Conservation (phyloP, 2,797 vertebrate genomes). For the Anabacerthia variegaticeps region DNA sequence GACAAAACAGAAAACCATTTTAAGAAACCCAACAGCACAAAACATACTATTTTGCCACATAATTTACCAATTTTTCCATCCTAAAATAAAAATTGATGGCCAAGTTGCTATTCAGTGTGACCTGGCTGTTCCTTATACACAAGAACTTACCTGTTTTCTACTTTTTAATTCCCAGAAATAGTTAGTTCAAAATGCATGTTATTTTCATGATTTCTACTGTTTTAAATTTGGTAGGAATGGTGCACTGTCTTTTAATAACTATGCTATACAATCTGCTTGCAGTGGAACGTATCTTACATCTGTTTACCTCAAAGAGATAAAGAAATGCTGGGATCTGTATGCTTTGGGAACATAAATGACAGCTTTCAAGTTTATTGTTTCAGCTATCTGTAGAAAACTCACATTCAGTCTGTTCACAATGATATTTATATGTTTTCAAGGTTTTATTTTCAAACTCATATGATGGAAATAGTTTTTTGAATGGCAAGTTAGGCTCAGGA, state of each 20-base stretch:
- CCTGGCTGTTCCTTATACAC: not conserved
- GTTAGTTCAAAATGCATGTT: not conserved
- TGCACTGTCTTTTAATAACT: not conserved
- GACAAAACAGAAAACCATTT: not conserved
- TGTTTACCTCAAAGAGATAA: not conserved
- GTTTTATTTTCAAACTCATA: not conserved
- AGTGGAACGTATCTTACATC: not conserved
- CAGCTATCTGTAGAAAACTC: not conserved
- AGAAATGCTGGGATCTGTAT: not conserved
- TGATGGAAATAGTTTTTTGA: not conserved
- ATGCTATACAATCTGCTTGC: not conserved
- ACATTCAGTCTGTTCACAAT: not conserved
- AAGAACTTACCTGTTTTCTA: not conserved
- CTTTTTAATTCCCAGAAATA: not conserved
- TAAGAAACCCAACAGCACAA: not conserved
- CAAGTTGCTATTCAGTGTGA: not conserved
- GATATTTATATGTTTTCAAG: not conserved
- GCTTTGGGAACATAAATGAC: not conserved
- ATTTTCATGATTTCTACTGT: not conserved
- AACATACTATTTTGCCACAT: not conserved
- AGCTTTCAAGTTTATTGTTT: not conserved
- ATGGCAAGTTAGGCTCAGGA: not conserved
- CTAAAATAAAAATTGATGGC: not conserved
- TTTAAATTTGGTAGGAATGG: not conserved
- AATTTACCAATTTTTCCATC: not conserved